phyloP scores from a whole-genome alignment of 1,140 invertebrate genomes.

The Solenopsis fugax region DNA sequence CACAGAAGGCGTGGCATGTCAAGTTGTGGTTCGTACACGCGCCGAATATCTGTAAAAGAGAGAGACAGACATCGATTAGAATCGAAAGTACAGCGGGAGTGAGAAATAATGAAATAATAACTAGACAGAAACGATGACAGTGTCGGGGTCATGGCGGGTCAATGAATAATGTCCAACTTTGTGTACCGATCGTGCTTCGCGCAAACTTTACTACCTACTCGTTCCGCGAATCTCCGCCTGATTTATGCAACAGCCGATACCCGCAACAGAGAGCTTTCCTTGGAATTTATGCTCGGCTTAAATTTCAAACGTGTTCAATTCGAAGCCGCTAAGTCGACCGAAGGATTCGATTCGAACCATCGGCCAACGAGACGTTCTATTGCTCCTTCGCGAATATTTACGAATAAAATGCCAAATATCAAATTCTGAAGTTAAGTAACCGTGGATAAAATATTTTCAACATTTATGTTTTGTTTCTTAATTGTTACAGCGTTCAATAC shows the following conservation, averaged over 20 bases:
- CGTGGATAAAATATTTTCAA: not conserved
- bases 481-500: not conserved
- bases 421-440: not conserved
- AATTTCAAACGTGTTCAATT: slow-evolving; percentile 41
- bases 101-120: slow-evolving; percentile 34
- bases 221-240: slow-evolving; percentile 37
- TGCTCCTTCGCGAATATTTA: not conserved
- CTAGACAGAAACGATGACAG: not conserved
- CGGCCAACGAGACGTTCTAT: too few relatives aligned
- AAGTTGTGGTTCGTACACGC: slow-evolving; percentile 73
- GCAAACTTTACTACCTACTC: slow-evolving; percentile 36
- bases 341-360: not conserved
- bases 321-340: slow-evolving; percentile 20
- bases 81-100: not conserved
- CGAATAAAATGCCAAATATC: not conserved
- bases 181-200: slow-evolving; percentile 37
- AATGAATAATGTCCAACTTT: slow-evolving; percentile 47
- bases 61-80: slow-evolving; percentile 30
- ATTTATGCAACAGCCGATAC: slow-evolving; percentile 61
- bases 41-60: slow-evolving; percentile 82
- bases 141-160: slow-evolving; percentile 11
- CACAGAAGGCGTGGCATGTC: slow-evolving; percentile 80
- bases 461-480: slow-evolving; percentile 3
- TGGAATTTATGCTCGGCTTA: slow-evolving; percentile 53
- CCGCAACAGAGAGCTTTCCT: slow-evolving; percentile 40